Conservation (phyloP, 2,888 invertebrate genomes). For the Latrodectus elegans region DNA sequence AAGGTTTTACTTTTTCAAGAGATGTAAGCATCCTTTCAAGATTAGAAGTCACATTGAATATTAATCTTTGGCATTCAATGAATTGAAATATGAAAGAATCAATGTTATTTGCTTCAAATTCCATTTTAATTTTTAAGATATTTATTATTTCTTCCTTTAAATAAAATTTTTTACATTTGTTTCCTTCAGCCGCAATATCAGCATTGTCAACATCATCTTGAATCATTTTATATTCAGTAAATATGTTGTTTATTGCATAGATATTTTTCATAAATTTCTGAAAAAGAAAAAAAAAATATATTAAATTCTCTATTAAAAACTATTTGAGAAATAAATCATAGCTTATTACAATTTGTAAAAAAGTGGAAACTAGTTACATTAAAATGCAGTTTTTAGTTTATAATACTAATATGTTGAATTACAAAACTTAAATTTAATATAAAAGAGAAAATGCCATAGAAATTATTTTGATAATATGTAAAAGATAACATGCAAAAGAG, state of each 20-base stretch:
- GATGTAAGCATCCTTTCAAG: slow-evolving; percentile 4
- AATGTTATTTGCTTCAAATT: slow-evolving; percentile 16
- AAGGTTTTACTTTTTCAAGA: neutral
- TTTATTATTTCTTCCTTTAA: neutral
- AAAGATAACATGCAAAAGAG: no score
- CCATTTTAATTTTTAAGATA: slow-evolving; percentile 9
- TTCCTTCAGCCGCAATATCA: neutral
- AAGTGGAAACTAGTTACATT: no score
- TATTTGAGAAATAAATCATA: no score
- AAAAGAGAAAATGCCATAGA: no score
- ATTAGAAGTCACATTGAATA: neutral
- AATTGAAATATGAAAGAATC: slow-evolving; percentile 5
- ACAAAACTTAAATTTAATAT: no score
- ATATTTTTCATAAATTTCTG: slow-evolving; percentile 17
- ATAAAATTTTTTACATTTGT: neutral
- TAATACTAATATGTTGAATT: no score
- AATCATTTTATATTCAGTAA: neutral
- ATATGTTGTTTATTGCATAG: slow-evolving; percentile 3
- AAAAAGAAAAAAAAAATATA: neutral
- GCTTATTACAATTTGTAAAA: no score
- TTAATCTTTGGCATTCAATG: slow-evolving; percentile 7
- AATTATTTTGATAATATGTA: no score
- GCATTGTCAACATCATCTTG: neutral
- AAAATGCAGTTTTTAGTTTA: no score
- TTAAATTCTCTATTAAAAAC: no score